phyloP scores from a whole-genome alignment of 2,113 vertebrate genomes.

The Mesocricetus auratus region DNA sequence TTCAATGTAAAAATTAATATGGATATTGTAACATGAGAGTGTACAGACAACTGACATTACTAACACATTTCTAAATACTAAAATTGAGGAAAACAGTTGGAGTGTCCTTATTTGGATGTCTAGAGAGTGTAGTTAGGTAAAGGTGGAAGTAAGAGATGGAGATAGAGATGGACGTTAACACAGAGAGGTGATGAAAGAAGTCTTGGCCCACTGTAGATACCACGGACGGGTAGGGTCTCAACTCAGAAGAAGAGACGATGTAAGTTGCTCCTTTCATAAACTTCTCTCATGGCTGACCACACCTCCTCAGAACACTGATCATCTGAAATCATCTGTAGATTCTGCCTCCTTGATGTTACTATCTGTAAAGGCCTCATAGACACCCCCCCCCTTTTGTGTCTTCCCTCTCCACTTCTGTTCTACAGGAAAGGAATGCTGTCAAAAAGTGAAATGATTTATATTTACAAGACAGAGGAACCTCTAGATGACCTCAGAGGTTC shows the following conservation, averaged over 20 bases:
- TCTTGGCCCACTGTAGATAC: accelerated
- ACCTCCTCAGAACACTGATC: background rate
- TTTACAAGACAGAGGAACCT: slow-evolving; percentile 81
- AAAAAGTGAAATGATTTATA: slow-evolving; percentile 71
- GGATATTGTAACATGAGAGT: background rate
- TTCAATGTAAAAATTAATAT: background rate
- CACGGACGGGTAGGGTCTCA: background rate
- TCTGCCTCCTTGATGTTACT: background rate
- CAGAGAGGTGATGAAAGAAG: background rate
- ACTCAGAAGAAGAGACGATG: background rate
- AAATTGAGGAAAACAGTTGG: background rate
- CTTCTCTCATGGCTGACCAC: background rate
- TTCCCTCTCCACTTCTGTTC: background rate
- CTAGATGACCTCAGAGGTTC: slow-evolving; percentile 85
- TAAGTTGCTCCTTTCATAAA: background rate
- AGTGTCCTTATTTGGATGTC: background rate
- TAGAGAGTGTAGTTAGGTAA: background rate
- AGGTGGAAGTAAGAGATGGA: background rate
- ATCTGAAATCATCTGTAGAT: background rate
- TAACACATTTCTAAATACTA: background rate
- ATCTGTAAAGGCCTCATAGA: slow-evolving; percentile 14
- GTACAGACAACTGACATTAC: background rate
- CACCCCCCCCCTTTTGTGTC: background rate
- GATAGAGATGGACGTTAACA: background rate
- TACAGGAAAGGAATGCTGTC: slow-evolving; percentile 38